These are phyloP conservation scores for Poecile montanus DNA, from an alignment of 2,797 vertebrate species.

Conservation along the genomic window DNA sequence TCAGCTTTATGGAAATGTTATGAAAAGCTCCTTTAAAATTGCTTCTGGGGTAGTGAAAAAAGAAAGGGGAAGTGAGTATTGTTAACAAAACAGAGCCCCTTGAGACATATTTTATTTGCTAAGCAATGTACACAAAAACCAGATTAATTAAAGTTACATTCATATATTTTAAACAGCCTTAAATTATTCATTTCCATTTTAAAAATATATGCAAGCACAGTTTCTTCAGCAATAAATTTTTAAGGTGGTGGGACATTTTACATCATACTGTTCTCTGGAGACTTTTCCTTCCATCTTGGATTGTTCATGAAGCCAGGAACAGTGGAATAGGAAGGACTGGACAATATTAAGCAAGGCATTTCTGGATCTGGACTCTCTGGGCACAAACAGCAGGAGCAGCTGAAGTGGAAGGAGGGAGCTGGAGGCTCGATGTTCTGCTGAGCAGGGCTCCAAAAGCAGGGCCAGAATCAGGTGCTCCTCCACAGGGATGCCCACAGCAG, in stretches of 20 bases:
- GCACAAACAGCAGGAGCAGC: background rate
- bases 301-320: background rate
- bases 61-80: background rate
- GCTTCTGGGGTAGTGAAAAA: background rate
- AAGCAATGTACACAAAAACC: constrained; percentile 34
- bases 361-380: background rate
- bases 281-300: background rate
- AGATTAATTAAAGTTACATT: constrained; percentile 52
- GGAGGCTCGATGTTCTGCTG: background rate
- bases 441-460: rapidly evolving
- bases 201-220: constrained; percentile 38
- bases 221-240: constrained; percentile 61
- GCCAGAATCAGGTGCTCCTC: background rate
- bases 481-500: background rate
- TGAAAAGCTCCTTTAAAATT: background rate
- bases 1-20: background rate
- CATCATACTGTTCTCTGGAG: background rate
- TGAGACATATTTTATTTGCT: constrained; percentile 28
- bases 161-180: constrained; percentile 52
- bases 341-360: background rate
- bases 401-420: background rate
- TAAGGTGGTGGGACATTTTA: constrained; percentile 42
- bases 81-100: background rate
- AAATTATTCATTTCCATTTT: constrained; percentile 67
- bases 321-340: background rate